Conservation (phyloP, 2,113 vertebrate genomes). For the Myrmecobius fasciatus region DNA sequence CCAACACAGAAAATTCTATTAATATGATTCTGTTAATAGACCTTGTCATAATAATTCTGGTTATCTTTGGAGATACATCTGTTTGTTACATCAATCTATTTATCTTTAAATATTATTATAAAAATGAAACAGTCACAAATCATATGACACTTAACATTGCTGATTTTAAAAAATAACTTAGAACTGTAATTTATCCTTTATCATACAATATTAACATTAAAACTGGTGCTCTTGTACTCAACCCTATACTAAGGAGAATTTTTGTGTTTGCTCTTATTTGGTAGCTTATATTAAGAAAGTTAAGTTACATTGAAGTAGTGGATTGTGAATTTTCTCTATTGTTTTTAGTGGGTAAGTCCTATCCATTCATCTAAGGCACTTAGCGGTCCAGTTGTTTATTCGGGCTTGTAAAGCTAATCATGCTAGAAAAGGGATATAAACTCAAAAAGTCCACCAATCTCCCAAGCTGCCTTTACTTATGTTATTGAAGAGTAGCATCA, state of each 20-base stretch:
- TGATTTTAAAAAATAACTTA: neutral
- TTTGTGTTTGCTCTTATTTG: slow-evolving; percentile 1
- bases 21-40: neutral
- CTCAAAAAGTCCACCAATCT: neutral
- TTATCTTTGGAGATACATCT: neutral
- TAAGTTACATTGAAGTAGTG: neutral
- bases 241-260: slow-evolving; percentile 16
- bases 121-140: neutral
- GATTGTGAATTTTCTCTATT: slow-evolving; percentile 1
- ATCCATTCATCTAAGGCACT: neutral
- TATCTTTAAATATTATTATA: neutral
- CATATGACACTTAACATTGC: neutral
- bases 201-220: neutral
- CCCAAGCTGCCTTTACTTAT: neutral
- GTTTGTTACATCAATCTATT: neutral
- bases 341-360: slow-evolving; percentile 12
- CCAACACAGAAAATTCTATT: neutral
- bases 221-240: slow-evolving; percentile 4
- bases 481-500: neutral
- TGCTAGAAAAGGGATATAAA: neutral
- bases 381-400: neutral
- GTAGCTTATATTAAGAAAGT: neutral
- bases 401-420: neutral
- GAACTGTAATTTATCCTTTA: neutral
- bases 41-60: neutral